Conservation (phyloP, 1,140 invertebrate genomes). For the Ceratina calcarata region DNA sequence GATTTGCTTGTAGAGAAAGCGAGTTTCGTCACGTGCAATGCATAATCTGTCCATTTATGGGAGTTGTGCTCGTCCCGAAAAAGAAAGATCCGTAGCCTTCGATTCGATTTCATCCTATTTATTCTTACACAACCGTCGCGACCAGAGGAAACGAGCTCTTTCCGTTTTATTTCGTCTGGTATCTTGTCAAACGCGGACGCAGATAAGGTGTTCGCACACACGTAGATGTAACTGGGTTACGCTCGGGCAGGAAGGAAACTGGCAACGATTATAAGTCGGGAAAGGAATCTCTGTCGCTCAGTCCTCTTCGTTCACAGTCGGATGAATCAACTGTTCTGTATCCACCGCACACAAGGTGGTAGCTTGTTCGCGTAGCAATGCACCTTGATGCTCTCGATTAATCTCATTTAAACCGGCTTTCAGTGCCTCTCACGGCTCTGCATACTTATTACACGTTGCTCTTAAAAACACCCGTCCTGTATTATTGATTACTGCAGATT, state of each 20-base stretch:
- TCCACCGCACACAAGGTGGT: not conserved
- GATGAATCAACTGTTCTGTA: not conserved
- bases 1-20: conserved; percentile 36
- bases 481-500: too few relatives aligned
- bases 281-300: not conserved
- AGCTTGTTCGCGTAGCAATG: not conserved
- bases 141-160: conserved; percentile 4
- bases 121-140: not conserved
- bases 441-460: too few relatives aligned
- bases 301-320: not conserved
- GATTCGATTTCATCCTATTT: conserved; percentile 1
- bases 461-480: too few relatives aligned
- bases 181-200: conserved; percentile 58
- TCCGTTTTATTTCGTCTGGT: conserved; percentile 23
- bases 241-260: conserved; percentile 35
- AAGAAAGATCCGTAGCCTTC: not conserved
- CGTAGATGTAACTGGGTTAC: conserved; percentile 42
- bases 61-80: not conserved
- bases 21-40: conserved; percentile 15
- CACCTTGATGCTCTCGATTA: not conserved
- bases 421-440: too few relatives aligned
- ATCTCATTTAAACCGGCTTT: too few relatives aligned
- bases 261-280: not conserved
- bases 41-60: conserved; percentile 41
- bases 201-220: conserved; percentile 47